Base-by-base conservation (phyloP, 2,797 vertebrate species). In the Spinus pinus region DNA sequence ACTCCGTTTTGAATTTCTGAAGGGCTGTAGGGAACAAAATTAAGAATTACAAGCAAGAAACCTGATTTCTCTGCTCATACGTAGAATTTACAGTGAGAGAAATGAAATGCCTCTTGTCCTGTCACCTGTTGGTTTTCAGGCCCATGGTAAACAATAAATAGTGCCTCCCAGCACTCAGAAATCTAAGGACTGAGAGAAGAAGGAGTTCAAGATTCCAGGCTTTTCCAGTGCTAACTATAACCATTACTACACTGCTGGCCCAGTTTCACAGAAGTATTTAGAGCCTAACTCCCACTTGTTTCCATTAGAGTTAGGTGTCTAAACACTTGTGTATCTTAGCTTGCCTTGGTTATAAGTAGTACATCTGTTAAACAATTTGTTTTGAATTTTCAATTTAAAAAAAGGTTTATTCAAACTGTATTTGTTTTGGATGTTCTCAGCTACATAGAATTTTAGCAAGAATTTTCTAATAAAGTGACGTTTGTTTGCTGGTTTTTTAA, bases 1-100 rank as follows among this genome's bases (percentile, higher is more conserved):
- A 96, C 98, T 99, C 96, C 99, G 98, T 96, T 99, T 99, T 88
- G 99, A 99, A 97, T 98, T 99, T 98, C 99, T 98, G 69, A 98
- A 99, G 81, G 99, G 98, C 99, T 99, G 95, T 22, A 95, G 3
- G 81, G 77, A 95, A 58, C 65, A 94, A 97, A 97, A 95, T 83
- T 54, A 73, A 86, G 58, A 97, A 90, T 90, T 74, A 90, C 64
- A 89, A 88, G 66, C 37, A 94, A 86, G 93, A 88, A 88, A 14
- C 5, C 31, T 10, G 13, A 82, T 87, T 81, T 82, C 60, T 90
- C 97, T 97, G 67, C 37, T 90, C 81, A 79, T 33, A 47, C 90
- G 93, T 3, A 84, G 81, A 89, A 93, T 46, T 54, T 50, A 87
- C 35, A 51, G 71, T 33, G 24, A 94, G 39, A 88, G 33, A 87